Conservation (phyloP, 2,888 invertebrate species). For the Diaprepes abbreviatus region DNA sequence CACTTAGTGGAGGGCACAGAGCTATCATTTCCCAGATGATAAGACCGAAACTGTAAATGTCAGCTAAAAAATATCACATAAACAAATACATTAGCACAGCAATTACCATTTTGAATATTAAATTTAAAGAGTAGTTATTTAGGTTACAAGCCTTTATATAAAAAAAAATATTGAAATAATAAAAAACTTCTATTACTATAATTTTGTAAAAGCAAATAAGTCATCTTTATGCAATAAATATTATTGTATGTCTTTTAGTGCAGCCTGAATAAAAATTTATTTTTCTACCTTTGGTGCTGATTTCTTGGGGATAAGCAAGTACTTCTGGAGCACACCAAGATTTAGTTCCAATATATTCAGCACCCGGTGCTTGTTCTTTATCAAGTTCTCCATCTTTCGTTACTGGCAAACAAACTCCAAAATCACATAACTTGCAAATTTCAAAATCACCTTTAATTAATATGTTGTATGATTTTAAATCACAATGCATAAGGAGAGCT, state of each 20-base stretch:
- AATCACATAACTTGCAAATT: conserved; percentile 85
- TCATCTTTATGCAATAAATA: no score
- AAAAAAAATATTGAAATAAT: not conserved
- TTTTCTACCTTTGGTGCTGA: conserved; percentile 75
- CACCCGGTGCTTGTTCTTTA: conserved; percentile 68
- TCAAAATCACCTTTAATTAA: conserved; percentile 82
- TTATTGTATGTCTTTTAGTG: no score
- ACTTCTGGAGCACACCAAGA: conserved; percentile 88
- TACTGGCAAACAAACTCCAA: conserved; percentile 84
- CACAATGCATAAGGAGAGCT: conserved; percentile 82
- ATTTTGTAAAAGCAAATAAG: no score
- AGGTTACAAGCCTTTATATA: not conserved
- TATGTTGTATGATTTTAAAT: conserved; percentile 87
- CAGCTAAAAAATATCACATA: conserved; percentile 69
- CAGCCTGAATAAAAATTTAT: no score
- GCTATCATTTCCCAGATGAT: conserved; percentile 87
- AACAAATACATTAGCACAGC: no score
- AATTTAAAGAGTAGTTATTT: no score
- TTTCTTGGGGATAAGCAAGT: conserved; percentile 71
- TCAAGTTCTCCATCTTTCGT: conserved; percentile 76
- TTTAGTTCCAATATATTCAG: conserved; percentile 80
- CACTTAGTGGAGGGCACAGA: conserved; percentile 73
- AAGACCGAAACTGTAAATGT: conserved; percentile 85
- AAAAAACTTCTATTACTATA: no score
- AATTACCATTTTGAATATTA: no score